phyloP scores from a whole-genome alignment of 2,888 invertebrate genomes.

The Brenthis hecate region DNA sequence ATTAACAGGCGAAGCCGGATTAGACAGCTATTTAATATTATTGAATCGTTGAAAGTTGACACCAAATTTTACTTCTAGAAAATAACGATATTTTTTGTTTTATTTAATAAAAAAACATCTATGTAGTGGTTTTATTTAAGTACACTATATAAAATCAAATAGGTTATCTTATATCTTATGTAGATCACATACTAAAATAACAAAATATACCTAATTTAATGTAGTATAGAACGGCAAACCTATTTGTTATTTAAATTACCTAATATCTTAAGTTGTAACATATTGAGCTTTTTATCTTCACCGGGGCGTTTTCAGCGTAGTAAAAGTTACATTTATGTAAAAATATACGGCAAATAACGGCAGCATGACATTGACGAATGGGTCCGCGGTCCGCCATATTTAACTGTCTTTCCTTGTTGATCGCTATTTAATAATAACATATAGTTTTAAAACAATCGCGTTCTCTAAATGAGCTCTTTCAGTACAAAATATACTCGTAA shows the following conservation, averaged over 20 bases:
- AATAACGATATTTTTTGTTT: too few relatives aligned
- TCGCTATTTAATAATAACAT: constrained; percentile 47
- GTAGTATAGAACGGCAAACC: not conserved
- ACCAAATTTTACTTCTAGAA: too few relatives aligned
- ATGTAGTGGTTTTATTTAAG: not conserved
- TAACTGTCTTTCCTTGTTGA: constrained; percentile 41
- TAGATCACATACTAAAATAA: too few relatives aligned
- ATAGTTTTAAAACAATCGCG: not conserved
- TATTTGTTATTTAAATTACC: constrained; percentile 27
- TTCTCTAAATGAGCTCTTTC: not conserved
- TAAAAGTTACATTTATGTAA: constrained; percentile 67
- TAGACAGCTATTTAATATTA: too few relatives aligned
- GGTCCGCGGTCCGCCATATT: constrained; percentile 54
- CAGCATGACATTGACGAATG: constrained; percentile 66
- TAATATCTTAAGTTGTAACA: constrained; percentile 28
- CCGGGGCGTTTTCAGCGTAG: constrained; percentile 29
- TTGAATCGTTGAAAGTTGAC: too few relatives aligned
- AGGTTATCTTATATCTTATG: constrained; percentile 6
- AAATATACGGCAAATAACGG: constrained; percentile 63
- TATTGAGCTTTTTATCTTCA: constrained; percentile 35
- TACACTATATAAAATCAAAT: constrained; percentile 1
- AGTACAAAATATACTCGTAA: not conserved
- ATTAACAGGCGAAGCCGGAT: too few relatives aligned
- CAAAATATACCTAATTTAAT: too few relatives aligned
- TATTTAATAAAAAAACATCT: too few relatives aligned